Conservation (phyloP, 2,888 invertebrate genomes). For the Physocephala rufipes region DNA sequence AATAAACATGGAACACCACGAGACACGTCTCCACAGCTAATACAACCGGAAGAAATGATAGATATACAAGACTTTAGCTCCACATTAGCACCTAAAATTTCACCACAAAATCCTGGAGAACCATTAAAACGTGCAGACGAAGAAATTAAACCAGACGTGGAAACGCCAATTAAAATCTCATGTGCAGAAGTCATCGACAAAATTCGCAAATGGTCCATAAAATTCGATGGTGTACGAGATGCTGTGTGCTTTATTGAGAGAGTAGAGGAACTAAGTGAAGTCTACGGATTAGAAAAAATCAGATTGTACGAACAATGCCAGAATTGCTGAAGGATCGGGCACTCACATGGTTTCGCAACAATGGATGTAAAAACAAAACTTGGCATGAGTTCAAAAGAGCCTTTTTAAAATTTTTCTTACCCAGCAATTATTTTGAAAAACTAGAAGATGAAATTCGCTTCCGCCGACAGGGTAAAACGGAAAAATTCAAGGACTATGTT, state of each 20-base stretch:
- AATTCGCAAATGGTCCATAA: not conserved
- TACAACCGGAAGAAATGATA: not conserved
- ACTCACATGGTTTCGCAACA: conserved; percentile 11
- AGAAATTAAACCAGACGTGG: too few relatives aligned
- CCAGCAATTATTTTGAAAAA: not conserved
- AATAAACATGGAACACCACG: not conserved
- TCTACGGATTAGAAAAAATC: not conserved
- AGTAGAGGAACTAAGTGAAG: not conserved
- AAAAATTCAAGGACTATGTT: not conserved
- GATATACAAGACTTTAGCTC: not conserved
- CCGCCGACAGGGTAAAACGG: not conserved
- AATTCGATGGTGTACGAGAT: conserved; percentile 1
- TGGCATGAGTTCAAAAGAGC: conserved; percentile 2
- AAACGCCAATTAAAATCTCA: not conserved
- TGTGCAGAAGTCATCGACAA: not conserved
- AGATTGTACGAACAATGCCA: conserved; percentile 8
- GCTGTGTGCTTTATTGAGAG: not conserved
- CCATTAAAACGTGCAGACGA: not conserved
- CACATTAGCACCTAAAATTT: not conserved
- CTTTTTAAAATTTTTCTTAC: conserved; percentile 3
- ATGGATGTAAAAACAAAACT: not conserved
- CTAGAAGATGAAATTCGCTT: not conserved
- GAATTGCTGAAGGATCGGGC: conserved; percentile 8
- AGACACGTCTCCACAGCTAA: not conserved
- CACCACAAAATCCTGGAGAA: not conserved